Percentiles rank a stretch among this genome's conserved stretches.
These are phyloP conservation scores for Temnothorax longispinosus DNA, from an alignment of 1,140 invertebrate genomes.

Conservation along the genomic window DNA sequence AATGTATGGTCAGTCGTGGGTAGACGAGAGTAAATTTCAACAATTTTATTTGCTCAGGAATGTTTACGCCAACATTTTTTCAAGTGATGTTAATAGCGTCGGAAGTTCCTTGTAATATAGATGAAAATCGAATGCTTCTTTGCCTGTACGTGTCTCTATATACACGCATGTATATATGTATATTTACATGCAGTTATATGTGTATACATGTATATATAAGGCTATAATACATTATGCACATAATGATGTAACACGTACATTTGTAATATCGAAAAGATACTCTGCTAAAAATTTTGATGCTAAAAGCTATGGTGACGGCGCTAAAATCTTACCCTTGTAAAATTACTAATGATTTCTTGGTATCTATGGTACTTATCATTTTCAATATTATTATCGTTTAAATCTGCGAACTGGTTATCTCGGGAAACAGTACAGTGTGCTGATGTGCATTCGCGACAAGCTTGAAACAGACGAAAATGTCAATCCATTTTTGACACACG, in stretches of 20 bases:
- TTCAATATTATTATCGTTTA: constrained; percentile 59
- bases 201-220: constrained; percentile 62
- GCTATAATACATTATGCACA: constrained; percentile 55
- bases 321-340: constrained; percentile 81
- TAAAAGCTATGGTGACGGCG: constrained; percentile 83
- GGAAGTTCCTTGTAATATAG: constrained; percentile 35
- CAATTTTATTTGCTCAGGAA: constrained; percentile 20
- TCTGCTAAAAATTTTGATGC: constrained; percentile 61
- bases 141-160: constrained; percentile 54
- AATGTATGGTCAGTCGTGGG: constrained; percentile 72
- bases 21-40: constrained; percentile 63
- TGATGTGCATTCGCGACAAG: neutral
- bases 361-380: constrained; percentile 78
- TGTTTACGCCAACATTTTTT: constrained; percentile 26
- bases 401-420: constrained; percentile 64
- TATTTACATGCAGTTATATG: constrained; percentile 59
- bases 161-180: constrained; percentile 58
- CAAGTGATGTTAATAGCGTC: constrained; percentile 29
- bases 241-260: constrained; percentile 51
- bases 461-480: neutral
- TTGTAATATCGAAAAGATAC: constrained; percentile 57
- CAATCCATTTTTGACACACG: neutral
- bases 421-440: constrained; percentile 45
- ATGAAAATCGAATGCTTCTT: constrained; percentile 21
- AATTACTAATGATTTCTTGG: constrained; percentile 84